These are phyloP conservation scores for Eurytoma californica DNA, from an alignment of 2,888 invertebrate genomes.

Conservation along the genomic window DNA sequence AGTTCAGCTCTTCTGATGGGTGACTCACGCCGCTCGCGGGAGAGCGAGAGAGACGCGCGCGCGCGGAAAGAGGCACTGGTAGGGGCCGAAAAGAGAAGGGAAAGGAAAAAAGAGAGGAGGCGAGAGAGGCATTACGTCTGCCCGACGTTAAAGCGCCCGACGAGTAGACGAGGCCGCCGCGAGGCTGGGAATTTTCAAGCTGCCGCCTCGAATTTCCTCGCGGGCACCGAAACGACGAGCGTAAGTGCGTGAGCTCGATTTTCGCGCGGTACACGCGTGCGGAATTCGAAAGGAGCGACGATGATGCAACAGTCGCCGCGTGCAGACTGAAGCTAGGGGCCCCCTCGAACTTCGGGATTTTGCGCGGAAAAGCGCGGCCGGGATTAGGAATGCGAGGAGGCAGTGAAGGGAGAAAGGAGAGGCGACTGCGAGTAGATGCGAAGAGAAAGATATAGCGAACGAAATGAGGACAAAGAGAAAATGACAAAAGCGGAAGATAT, in stretches of 20 bases:
- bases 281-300: conserved; percentile 5
- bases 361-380: background rate
- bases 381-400: conserved; percentile 20
- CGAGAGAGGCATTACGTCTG: conserved; percentile 40
- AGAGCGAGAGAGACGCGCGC: conserved; percentile 23
- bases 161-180: background rate
- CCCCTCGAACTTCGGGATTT: too few relatives aligned
- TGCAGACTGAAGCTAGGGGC: too few relatives aligned
- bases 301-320: background rate
- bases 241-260: background rate
- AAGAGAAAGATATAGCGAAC: conserved; percentile 58
- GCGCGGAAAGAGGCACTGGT: conserved; percentile 38
- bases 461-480: conserved; percentile 71
- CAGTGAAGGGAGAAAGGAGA: conserved; percentile 23
- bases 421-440: conserved; percentile 44
- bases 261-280: background rate
- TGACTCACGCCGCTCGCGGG: conserved; percentile 39
- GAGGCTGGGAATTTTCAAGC: conserved; percentile 37
- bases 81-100: conserved; percentile 46
- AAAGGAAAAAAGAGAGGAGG: conserved; percentile 7
- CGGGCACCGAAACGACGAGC: background rate
- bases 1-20: conserved; percentile 50
- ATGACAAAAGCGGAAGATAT: conserved; percentile 66
- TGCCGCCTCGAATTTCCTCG: conserved; percentile 25
- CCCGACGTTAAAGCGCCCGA: too few relatives aligned